Conservation (phyloP, 2,113 vertebrate species). For the Crocuta crocuta region DNA sequence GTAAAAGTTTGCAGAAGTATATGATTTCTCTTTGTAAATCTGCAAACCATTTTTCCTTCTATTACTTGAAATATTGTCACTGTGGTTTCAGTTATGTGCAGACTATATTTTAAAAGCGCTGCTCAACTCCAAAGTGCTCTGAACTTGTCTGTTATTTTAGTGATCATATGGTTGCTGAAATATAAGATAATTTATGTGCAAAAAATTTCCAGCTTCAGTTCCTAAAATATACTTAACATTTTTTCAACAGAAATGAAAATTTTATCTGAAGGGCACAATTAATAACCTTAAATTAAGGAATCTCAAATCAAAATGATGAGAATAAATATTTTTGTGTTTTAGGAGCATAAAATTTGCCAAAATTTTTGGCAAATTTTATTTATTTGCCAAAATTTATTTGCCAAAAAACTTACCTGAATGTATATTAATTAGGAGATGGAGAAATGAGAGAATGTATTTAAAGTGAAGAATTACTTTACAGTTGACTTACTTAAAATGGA, state of each 20-base stretch:
- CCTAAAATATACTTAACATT: neutral
- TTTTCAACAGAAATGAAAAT: conserved; percentile 50
- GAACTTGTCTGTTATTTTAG: conserved; percentile 8
- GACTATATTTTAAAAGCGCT: conserved; percentile 34
- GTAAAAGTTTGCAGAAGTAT: conserved; percentile 38
- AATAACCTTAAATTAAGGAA: conserved; percentile 29
- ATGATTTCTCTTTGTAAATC: conserved; percentile 53
- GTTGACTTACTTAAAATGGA: conserved; percentile 6
- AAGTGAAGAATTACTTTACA: neutral
- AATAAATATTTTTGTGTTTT: conserved; percentile 55
- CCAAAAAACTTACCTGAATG: conserved; percentile 1
- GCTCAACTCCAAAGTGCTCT: neutral
- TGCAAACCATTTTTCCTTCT: conserved; percentile 67
- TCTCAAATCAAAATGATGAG: conserved; percentile 28
- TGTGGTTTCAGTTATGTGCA: conserved; percentile 36
- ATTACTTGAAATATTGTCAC: conserved; percentile 50
- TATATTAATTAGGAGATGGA: conserved; percentile 18
- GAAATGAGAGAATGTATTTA: conserved; percentile 9
- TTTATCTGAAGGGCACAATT: neutral
- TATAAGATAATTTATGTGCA: neutral
- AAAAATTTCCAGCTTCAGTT: conserved; percentile 18
- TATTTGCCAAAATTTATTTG: neutral
- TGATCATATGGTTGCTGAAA: neutral
- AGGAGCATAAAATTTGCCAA: neutral
- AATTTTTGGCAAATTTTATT: too few species aligned